Percentiles rank a stretch among this genome's conserved stretches.
These are phyloP conservation scores for Propsilocerus akamusi DNA, from an alignment of 1,140 invertebrate genomes.

Conservation along the genomic window DNA sequence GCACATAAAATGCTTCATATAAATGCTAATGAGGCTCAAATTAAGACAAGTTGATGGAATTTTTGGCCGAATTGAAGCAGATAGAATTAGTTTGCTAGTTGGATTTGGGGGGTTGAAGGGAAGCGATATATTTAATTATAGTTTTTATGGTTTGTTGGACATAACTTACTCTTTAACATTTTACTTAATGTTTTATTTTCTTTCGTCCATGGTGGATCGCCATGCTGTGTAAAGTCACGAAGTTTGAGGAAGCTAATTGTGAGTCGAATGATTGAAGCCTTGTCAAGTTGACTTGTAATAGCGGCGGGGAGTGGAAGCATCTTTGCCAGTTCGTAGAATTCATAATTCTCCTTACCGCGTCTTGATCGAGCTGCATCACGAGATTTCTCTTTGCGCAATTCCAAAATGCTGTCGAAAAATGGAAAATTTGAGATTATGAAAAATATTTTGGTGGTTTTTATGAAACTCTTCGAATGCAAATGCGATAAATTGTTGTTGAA, in stretches of 20 bases:
- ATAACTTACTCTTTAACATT: constrained; percentile 70
- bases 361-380: constrained; percentile 86
- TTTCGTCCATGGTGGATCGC: constrained; percentile 84
- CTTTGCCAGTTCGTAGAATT: constrained; percentile 96
- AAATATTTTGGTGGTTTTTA: neutral
- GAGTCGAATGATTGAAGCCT: constrained; percentile 94
- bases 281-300: constrained; percentile 95
- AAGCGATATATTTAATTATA: constrained; percentile 1
- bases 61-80: neutral
- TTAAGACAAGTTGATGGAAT: neutral
- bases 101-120: neutral
- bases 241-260: constrained; percentile 95
- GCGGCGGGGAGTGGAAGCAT: constrained; percentile 90
- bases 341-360: constrained; percentile 93
- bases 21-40: constrained; percentile 1
- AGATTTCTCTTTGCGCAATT: constrained; percentile 92
- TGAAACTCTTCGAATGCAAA: neutral
- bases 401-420: constrained; percentile 69
- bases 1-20: no score
- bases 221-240: constrained; percentile 84
- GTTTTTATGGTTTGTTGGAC: no score
- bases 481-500: no score
- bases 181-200: constrained; percentile 58
- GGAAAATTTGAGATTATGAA: neutral
- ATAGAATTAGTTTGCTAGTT: no score